Base-by-base conservation (phyloP, 2,888 invertebrate genomes). In the Ophioninae sp. region DNA sequence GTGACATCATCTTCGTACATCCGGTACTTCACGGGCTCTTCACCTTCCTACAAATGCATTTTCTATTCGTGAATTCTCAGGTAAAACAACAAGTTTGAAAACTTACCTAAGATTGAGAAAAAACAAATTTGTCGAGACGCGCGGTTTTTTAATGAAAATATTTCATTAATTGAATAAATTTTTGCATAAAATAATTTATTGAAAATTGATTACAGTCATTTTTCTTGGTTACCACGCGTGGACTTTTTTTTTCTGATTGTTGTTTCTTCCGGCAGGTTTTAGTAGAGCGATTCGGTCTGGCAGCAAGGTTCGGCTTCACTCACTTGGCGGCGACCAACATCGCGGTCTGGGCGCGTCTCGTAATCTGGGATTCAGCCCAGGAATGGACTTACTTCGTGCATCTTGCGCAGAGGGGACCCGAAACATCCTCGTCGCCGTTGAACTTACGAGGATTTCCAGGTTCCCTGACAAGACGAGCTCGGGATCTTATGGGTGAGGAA, bases 21-120 rank as follows among this genome's bases (percentile, higher is more conserved):
- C 94, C 94, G 1, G 94, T 94, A 69, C 91, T 94, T n/a, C 93
- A 94, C 83, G 94, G 94, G 21, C 91, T 94, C 68, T 94, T 94
- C 90, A 94, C 94, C 17, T 94, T 94, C 87, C 89, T 94, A 61
- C 94, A 94, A 89, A 94, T 94, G 94, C 94, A 94, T 88, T 94
- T 94, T 88, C 93, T 94, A 67, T 94, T 94, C 87, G 94, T 94
- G 81, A 94, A 94, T 87, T 94, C 94, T 0, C 94, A 94, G 92
- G 94, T 94, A 88, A 90, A 21, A n/a, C 59, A 39, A 44, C 30
- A 56, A 39, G 10, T 20, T 39, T 72, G 17, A 10, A 1, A 13
- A 17, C 1, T 67, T 67, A n/a, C 41, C 41, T 30, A 13, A n/a
- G n/a, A 39, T 20, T 39, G 17, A 13, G 10, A 59, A 59, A 7